A percentile compares a stretch with the other conserved stretches of the same genome.
Conservation (phyloP, 2,888 invertebrate species). For the Encarsia formosa region DNA sequence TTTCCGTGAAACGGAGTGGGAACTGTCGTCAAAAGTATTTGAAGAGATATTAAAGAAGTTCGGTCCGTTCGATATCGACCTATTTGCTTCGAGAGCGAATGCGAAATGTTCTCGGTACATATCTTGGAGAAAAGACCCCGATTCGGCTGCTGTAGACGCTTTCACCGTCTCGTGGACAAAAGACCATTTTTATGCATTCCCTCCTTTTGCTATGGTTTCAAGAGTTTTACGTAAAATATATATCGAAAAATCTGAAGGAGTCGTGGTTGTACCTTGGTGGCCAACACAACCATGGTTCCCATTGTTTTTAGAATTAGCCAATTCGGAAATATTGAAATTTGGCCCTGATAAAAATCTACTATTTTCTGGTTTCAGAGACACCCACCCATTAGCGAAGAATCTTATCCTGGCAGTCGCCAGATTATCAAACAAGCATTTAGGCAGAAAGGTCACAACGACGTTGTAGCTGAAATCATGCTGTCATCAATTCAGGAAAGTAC, state of each 20-base stretch:
- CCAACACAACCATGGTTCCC: too few species aligned
- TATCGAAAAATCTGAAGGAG: too few species aligned
- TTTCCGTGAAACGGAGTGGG: background rate
- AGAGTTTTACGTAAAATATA: too few species aligned
- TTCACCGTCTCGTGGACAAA: background rate
- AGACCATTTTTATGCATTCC: background rate
- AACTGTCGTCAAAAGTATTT: background rate
- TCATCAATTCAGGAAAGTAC: too few species aligned
- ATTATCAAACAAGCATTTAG: too few species aligned
- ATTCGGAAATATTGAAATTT: conserved; percentile 12
- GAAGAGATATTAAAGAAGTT: background rate
- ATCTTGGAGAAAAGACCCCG: too few species aligned
- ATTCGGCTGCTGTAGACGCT: too few species aligned
- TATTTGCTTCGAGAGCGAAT: background rate
- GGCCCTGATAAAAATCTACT: conserved; percentile 28
- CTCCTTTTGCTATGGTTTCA: conserved; percentile 34
- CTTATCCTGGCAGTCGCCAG: conserved; percentile 1
- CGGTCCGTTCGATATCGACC: background rate
- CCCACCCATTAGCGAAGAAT: conserved; percentile 29
- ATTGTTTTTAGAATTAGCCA: conserved; percentile 13
- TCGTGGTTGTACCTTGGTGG: too few species aligned
- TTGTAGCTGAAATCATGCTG: background rate
- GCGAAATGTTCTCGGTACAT: too few species aligned
- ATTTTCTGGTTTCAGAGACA: conserved; percentile 31
- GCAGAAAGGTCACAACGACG: background rate